A percentile compares a stretch with the other conserved stretches of the same genome.
Conservation (phyloP, 2,888 invertebrate genomes). For the Melikaiella ostensackeni region DNA sequence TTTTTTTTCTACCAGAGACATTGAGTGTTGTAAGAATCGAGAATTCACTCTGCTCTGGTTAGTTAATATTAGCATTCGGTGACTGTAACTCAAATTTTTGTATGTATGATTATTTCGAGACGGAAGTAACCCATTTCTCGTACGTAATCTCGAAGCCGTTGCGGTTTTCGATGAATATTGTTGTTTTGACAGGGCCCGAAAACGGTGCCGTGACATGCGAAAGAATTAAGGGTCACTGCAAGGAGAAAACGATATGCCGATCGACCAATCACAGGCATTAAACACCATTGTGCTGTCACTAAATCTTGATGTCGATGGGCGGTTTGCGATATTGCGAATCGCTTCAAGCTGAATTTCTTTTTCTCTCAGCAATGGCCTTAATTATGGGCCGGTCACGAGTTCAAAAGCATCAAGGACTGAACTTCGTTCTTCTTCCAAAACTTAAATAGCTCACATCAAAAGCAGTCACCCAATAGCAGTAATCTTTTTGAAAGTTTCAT, state of each 20-base stretch:
- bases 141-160: constrained; percentile 34
- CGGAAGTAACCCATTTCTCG: constrained; percentile 21
- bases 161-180: constrained; percentile 25
- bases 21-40: constrained; percentile 13
- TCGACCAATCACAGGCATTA: constrained; percentile 36
- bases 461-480: background rate
- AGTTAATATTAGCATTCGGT: constrained; percentile 34
- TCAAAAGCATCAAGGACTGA: constrained; percentile 46
- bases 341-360: constrained; percentile 45
- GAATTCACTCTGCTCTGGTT: constrained; percentile 20
- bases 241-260: constrained; percentile 37
- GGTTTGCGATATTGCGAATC: constrained; percentile 38
- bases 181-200: constrained; percentile 32
- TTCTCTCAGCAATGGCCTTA: constrained; percentile 51
- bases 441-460: background rate
- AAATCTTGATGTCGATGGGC: constrained; percentile 41
- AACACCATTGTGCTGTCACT: constrained; percentile 40
- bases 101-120: constrained; percentile 31
- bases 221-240: constrained; percentile 36
- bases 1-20: background rate
- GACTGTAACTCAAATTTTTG: constrained; percentile 10
- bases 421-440: background rate
- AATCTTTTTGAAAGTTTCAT: background rate
- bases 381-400: constrained; percentile 60
- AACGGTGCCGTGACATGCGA: constrained; percentile 34